Evolutionary conservation across 2,113 vertebrate genomes (phyloP).

Genomic region (Menidia beryllina): DNA sequence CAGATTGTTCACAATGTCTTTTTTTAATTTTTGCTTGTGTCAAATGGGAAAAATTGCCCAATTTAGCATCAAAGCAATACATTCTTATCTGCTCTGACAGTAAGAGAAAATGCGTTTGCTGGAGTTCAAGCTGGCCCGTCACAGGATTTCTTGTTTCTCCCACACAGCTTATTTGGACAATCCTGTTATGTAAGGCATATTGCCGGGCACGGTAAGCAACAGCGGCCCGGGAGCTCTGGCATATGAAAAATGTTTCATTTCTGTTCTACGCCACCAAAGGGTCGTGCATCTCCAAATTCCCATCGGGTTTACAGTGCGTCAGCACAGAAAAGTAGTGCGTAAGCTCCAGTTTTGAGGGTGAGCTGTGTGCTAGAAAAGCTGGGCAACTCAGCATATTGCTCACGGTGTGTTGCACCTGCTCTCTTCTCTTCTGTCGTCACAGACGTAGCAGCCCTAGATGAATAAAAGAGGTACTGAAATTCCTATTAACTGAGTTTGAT

Average conservation of each 20-base stretch:
- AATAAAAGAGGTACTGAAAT: background rate
- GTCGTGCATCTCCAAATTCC: constrained; percentile 38
- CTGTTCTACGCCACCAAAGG: background rate
- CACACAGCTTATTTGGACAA: background rate
- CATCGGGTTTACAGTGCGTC: constrained; percentile 38
- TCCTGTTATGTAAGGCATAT: constrained; percentile 20
- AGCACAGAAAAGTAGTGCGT: constrained; percentile 47
- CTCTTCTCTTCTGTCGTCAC: background rate
- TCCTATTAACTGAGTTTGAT: background rate
- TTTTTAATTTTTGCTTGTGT: too few relatives aligned
- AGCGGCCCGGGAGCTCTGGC: constrained; percentile 21
- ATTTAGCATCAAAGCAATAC: too few relatives aligned
- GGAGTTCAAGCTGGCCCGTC: background rate
- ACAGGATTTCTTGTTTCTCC: background rate
- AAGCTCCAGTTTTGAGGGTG: constrained; percentile 59
- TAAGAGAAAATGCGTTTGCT: background rate
- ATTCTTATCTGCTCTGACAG: background rate
- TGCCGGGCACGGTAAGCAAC: constrained; percentile 1
- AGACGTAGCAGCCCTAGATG: background rate
- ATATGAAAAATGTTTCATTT: constrained; percentile 48
- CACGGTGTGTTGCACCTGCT: constrained; percentile 18
- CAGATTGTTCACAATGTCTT: too few relatives aligned
- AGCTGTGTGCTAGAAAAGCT: constrained; percentile 78
- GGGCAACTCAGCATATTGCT: constrained; percentile 61
- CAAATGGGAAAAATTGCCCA: too few relatives aligned